A percentile compares a stretch with the other conserved stretches of the same genome.
These are phyloP conservation scores for Ptilodon capucinus DNA, from an alignment of 2,888 invertebrate genomes.

Conservation along the genomic window DNA sequence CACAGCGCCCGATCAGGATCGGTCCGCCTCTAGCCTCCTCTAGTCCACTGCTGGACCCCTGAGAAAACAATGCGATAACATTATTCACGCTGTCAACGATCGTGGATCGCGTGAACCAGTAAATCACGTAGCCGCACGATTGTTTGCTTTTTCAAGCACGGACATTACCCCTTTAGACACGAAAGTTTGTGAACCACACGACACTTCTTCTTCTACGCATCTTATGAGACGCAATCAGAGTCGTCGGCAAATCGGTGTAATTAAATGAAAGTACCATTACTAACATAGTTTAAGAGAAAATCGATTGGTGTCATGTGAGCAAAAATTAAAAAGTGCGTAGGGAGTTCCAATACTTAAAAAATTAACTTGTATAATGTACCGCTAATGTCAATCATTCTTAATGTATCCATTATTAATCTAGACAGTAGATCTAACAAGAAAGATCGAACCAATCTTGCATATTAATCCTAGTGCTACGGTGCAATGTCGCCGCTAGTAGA, in stretches of 20 bases:
- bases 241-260: constrained; percentile 29
- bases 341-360: constrained; percentile 3
- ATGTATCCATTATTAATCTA: no score
- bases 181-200: constrained; percentile 25
- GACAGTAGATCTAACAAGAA: no score
- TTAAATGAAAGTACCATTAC: constrained; percentile 36
- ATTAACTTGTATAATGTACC: no score
- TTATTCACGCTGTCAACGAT: constrained; percentile 64
- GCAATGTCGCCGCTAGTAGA: constrained; percentile 20
- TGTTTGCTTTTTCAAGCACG: constrained; percentile 43
- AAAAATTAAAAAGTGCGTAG: neutral
- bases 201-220: constrained; percentile 40
- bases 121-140: constrained; percentile 49
- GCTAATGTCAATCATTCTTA: no score
- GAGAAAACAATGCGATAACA: constrained; percentile 55
- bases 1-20: constrained; percentile 37
- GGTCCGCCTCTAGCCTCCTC: constrained; percentile 22
- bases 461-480: constrained; percentile 22
- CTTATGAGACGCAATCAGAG: constrained; percentile 21
- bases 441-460: no score
- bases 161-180: constrained; percentile 46
- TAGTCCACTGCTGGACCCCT: constrained; percentile 39
- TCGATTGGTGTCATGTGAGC: constrained; percentile 25
- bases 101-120: constrained; percentile 44
- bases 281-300: constrained; percentile 22